These are phyloP conservation scores for Drosophila phalerata DNA, from an alignment of 2,888 invertebrate genomes.

Conservation along the genomic window DNA sequence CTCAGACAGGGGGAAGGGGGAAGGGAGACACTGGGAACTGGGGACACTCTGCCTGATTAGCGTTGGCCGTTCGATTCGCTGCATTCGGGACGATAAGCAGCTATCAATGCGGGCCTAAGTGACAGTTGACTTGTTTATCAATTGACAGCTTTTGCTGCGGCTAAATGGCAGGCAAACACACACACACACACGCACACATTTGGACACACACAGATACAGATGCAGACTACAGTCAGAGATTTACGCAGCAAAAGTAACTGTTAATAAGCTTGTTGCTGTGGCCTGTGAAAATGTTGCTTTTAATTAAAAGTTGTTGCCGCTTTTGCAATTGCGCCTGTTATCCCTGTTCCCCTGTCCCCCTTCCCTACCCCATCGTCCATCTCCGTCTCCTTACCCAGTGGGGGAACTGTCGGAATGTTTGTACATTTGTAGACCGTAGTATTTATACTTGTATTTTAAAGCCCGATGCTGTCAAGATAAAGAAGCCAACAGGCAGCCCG, in stretches of 20 bases:
- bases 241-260: conserved; percentile 65
- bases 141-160: conserved; percentile 77
- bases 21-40: neutral
- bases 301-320: conserved; percentile 75
- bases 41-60: conserved; percentile 73
- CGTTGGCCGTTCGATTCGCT: conserved; percentile 61
- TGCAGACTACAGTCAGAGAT: conserved; percentile 38
- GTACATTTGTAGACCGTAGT: conserved; percentile 65
- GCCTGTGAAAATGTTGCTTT: conserved; percentile 79
- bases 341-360: neutral
- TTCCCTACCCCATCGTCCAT: neutral
- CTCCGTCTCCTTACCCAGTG: neutral
- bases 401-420: conserved; percentile 52
- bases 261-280: conserved; percentile 74
- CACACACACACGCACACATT: conserved; percentile 22
- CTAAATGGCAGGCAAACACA: conserved; percentile 45
- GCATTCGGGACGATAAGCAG: conserved; percentile 66
- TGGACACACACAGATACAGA: conserved; percentile 6
- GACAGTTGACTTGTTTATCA: conserved; percentile 84
- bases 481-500: conserved; percentile 60
- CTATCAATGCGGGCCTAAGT: conserved; percentile 78
- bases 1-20: neutral
- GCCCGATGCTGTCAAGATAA: conserved; percentile 77
- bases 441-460: conserved; percentile 71
- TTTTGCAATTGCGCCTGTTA: conserved; percentile 59